Conservation (phyloP, 2,888 invertebrate species). For the Cordilura impudica region DNA sequence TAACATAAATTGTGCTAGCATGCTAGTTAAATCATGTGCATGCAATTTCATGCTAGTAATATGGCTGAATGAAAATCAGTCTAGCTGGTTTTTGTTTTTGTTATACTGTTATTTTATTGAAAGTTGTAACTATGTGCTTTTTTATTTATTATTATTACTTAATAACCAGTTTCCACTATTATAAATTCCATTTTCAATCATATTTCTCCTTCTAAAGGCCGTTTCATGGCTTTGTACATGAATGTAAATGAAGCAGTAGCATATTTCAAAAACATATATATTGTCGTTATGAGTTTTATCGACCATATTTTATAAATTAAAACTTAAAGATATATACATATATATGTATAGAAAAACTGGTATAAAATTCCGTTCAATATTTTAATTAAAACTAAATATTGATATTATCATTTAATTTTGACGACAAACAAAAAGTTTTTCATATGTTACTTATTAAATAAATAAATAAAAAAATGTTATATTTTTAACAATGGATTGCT, state of each 20-base stretch:
- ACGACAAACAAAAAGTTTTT: too few relatives aligned
- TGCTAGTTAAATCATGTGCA: not conserved
- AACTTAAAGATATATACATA: too few relatives aligned
- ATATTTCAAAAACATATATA: too few relatives aligned
- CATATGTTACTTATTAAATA: too few relatives aligned
- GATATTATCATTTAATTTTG: too few relatives aligned
- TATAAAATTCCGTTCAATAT: too few relatives aligned
- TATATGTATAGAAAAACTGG: too few relatives aligned
- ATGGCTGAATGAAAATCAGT: slow-evolving; percentile 10
- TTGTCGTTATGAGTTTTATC: too few relatives aligned
- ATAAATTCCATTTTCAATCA: not conserved
- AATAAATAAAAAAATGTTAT: too few relatives aligned
- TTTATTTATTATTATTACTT: not conserved
- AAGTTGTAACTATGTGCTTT: slow-evolving; percentile 3
- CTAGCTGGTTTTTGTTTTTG: not conserved
- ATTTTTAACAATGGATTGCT: too few relatives aligned
- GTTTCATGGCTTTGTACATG: not conserved
- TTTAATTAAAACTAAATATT: too few relatives aligned
- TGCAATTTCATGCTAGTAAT: not conserved
- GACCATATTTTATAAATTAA: too few relatives aligned
- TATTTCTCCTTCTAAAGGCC: slow-evolving; percentile 22
- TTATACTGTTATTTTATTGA: slow-evolving; percentile 47
- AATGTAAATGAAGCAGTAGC: not conserved
- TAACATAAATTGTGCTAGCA: not conserved
- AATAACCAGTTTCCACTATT: slow-evolving; percentile 9